Evolutionary conservation across 2,797 vertebrate genomes (phyloP), one percentile per base, ranked within the genome.

Genomic region (Tauraco hartlaubi): DNA sequence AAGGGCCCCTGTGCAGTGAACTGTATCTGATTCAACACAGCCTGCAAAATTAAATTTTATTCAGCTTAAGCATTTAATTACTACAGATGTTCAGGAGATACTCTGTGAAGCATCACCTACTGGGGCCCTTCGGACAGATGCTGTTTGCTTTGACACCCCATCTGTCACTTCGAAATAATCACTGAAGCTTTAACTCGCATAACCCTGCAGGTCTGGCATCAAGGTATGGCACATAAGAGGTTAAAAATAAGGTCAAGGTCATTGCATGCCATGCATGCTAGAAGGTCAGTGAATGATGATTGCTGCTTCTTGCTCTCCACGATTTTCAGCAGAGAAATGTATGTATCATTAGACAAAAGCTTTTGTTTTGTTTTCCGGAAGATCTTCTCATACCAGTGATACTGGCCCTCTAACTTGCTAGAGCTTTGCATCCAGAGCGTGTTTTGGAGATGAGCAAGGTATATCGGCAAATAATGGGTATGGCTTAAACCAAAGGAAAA

Each of bases 71-170:
- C 80, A 91, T 92, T 94, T 95, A 96, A 97, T 96, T 95, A 73
- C 80, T 96, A 62, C 94, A 96, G 95, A 96, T 96, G 97, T 96
- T 97, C 83, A 76, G 73, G 91, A 96, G 91, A 75, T 89, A 85
- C n/a, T 72, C 92, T 59, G 74, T 85, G 93, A 91, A 87, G 87
- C 76, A 63, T 92, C 94, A 96, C 85, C 94, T 97, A 92, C 89
- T 49, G 93, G 71, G 80, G 77, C 80, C 77, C 68, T 95, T 95
- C 89, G 96, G 94, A 96, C 95, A 97, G 96, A 96, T 97, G 96
- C 82, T 96, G 86, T 93, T 95, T 94, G 73, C 87, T 85, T 78
- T 97, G 88, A 77, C 83, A 69, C 85, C 96, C 97, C 94, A 96
- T 97, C 94, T 97, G 95, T 93, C 91, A 93, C 87, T 95, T 79